These are phyloP conservation scores for Diuraphis noxia DNA, from an alignment of 1,140 invertebrate species.

Conservation along the genomic window DNA sequence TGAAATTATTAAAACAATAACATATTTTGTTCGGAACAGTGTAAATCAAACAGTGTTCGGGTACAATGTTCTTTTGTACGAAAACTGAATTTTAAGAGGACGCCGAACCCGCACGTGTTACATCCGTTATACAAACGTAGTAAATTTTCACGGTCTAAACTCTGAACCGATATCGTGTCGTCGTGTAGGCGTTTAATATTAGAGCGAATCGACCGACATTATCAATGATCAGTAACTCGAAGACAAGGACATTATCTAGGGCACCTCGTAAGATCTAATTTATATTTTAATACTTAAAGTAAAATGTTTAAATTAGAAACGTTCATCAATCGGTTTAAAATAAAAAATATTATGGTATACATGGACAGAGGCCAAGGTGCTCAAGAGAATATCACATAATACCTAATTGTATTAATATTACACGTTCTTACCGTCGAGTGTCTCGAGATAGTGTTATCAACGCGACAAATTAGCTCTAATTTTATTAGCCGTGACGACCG, in stretches of 20 bases:
- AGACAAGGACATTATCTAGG: background rate
- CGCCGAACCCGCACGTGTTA: background rate
- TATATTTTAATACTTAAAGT: too few species aligned
- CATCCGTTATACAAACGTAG: background rate
- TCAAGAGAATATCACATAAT: too few species aligned
- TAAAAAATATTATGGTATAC: too few species aligned
- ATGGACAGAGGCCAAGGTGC: too few species aligned
- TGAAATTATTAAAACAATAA: background rate
- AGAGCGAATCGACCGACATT: background rate
- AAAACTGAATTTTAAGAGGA: background rate
- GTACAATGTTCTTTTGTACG: background rate
- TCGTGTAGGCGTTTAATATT: background rate
- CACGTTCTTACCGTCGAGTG: too few species aligned
- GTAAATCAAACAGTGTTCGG: background rate
- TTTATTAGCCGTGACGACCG: background rate
- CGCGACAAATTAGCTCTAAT: background rate
- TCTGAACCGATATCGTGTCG: background rate
- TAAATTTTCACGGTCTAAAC: background rate
- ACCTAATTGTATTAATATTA: too few species aligned
- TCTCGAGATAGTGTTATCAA: too few species aligned
- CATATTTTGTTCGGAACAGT: background rate
- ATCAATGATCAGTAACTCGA: background rate
- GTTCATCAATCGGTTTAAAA: too few species aligned
- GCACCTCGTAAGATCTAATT: background rate
- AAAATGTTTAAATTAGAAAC: too few species aligned